These are phyloP conservation scores for Oscheius sp. DNA, from an alignment of 1,140 invertebrate genomes.

Conservation along the genomic window DNA sequence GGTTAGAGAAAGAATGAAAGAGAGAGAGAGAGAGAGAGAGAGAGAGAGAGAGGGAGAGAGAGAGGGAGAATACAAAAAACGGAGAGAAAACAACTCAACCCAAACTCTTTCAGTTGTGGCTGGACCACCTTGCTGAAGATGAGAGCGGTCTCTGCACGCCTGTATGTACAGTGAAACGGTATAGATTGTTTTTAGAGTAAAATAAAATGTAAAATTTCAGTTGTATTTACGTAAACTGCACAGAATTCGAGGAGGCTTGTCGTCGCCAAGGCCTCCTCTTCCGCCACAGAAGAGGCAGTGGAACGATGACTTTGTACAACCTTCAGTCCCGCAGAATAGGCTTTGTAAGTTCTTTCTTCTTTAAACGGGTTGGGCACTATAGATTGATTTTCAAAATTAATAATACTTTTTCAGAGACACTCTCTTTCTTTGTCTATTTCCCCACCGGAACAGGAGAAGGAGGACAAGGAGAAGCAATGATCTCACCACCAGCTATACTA, in stretches of 20 bases:
- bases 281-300: conserved; percentile 12
- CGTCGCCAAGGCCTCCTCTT: conserved; percentile 16
- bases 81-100: no score
- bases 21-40: no score
- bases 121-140: conserved; percentile 12
- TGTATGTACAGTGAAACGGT: conserved; percentile 26
- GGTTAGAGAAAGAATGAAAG: neutral
- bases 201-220: no score
- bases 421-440: neutral
- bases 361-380: neutral
- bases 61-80: no score
- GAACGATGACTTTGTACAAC: conserved; percentile 26
- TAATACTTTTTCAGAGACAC: neutral
- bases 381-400: neutral
- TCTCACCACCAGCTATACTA: no score
- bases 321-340: neutral
- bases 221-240: conserved; percentile 12
- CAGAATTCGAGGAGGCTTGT: conserved; percentile 18
- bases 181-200: no score
- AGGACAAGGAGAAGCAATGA: neutral
- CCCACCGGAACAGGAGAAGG: neutral
- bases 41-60: no score
- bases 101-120: conserved; percentile 1
- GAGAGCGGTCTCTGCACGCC: conserved; percentile 19
- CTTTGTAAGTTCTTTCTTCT: no score